Percentiles rank a stretch among this genome's conserved stretches.
Evolutionary conservation across 2,888 invertebrate species (phyloP).

Genomic region (Bellardia pandia): DNA sequence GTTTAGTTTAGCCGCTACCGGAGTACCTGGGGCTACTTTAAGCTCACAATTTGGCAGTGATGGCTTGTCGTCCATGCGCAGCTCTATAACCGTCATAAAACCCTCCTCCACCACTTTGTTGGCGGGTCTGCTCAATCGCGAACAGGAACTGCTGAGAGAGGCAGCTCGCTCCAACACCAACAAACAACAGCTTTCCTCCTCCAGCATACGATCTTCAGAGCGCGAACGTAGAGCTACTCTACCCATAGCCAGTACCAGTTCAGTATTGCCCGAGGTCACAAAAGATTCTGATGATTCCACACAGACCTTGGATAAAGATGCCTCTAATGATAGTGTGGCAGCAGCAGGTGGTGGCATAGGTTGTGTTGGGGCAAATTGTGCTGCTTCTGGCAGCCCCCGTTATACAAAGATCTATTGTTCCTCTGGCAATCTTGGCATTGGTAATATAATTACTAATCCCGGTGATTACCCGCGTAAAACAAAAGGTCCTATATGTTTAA

Average conservation of each 20-base stretch:
- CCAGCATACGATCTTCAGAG: conserved; percentile 73
- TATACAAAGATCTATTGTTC: conserved; percentile 81
- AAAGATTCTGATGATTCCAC: conserved; percentile 57
- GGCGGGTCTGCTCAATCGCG: conserved; percentile 90
- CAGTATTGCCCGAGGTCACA: conserved; percentile 70
- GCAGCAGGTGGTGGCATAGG: conserved; percentile 70
- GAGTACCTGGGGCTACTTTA: conserved; percentile 76
- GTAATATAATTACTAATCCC: conserved; percentile 82
- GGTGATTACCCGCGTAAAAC: conserved; percentile 83
- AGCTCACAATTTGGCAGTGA: conserved; percentile 80
- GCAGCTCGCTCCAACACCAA: conserved; percentile 15
- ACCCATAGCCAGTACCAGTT: conserved; percentile 79
- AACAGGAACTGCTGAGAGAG: conserved; percentile 82
- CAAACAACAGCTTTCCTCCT: conserved; percentile 62
- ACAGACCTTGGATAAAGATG: conserved; percentile 60
- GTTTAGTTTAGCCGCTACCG: conserved; percentile 73
- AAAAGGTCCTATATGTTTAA: conserved; percentile 82
- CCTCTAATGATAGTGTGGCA: conserved; percentile 65
- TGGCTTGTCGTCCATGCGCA: conserved; percentile 77
- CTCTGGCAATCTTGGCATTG: conserved; percentile 81
- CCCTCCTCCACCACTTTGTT: conserved; percentile 94
- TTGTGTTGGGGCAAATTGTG: conserved; percentile 28
- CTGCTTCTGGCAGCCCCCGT: conserved; percentile 76
- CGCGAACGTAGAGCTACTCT: conserved; percentile 80
- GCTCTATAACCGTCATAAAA: conserved; percentile 87